Evolutionary conservation across 2,113 vertebrate species (phyloP).

Genomic region (Perccottus glenii): DNA sequence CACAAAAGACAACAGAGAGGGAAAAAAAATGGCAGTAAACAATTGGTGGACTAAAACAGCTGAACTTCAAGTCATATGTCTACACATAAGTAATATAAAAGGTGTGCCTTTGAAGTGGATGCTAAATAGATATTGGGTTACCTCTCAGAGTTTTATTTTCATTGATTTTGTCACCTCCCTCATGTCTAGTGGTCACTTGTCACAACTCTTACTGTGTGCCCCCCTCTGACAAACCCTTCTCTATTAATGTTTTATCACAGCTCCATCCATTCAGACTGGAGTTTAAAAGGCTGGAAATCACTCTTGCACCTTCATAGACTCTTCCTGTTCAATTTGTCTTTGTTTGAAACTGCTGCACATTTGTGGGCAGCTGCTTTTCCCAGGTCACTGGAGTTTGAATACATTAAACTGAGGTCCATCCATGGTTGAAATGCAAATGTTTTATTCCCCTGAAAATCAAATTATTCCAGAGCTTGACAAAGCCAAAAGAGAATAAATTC

Average conservation of each 20-base stretch:
- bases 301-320: slow-evolving; percentile 15
- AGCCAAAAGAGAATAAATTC: slow-evolving; percentile 42
- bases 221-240: slow-evolving; percentile 36
- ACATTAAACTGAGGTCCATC: slow-evolving; percentile 47
- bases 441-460: slow-evolving; percentile 49
- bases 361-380: slow-evolving; percentile 43
- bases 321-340: slow-evolving; percentile 57
- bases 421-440: slow-evolving; percentile 62
- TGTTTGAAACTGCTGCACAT: slow-evolving; percentile 58
- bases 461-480: slow-evolving; percentile 59
- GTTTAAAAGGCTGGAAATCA: slow-evolving; percentile 20
- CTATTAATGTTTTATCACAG: slow-evolving; percentile 27
- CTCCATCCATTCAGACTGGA: slow-evolving; percentile 43
- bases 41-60: too few species aligned
- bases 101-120: neutral
- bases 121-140: slow-evolving; percentile 7
- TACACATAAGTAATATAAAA: neutral
- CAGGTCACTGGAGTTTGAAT: slow-evolving; percentile 58
- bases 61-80: neutral
- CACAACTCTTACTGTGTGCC: slow-evolving; percentile 22
- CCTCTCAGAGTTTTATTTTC: slow-evolving; percentile 24
- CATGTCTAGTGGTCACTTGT: slow-evolving; percentile 33
- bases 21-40: too few species aligned
- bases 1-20: too few species aligned
- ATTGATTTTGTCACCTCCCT: slow-evolving; percentile 22